Conservation (phyloP, 2,888 invertebrate species). For the Scrobipalpa costella region DNA sequence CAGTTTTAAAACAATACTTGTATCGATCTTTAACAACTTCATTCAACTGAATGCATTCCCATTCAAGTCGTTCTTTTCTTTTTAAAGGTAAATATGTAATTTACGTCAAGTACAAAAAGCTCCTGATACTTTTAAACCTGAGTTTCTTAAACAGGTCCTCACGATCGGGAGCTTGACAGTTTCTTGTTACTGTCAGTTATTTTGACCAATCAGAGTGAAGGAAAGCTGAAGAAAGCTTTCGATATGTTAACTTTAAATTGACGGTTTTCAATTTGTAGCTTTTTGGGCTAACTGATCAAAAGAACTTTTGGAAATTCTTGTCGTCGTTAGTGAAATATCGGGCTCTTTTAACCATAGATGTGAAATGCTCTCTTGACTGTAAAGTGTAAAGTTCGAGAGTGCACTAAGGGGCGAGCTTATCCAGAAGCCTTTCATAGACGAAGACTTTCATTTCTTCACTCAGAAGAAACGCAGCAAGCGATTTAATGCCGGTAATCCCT, state of each 20-base stretch:
- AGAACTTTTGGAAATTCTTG: neutral
- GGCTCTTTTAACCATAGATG: no score
- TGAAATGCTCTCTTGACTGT: no score
- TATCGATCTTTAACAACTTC: slow-evolving; percentile 2
- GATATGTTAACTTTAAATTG: slow-evolving; percentile 7
- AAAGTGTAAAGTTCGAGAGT: no score
- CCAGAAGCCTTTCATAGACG: no score
- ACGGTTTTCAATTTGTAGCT: neutral
- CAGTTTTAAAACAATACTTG: neutral
- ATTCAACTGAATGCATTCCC: neutral
- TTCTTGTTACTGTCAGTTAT: slow-evolving; percentile 7
- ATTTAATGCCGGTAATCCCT: no score
- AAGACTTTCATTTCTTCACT: no score
- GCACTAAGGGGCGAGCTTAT: no score
- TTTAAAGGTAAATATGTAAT: slow-evolving; percentile 1
- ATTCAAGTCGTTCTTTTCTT: slow-evolving; percentile 4
- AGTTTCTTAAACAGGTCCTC: neutral
- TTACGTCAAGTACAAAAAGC: slow-evolving; percentile 6
- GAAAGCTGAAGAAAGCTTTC: neutral
- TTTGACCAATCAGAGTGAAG: slow-evolving; percentile 7
- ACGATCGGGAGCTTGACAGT: neutral
- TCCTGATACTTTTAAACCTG: neutral
- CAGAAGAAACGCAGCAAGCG: no score
- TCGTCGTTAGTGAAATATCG: no score
- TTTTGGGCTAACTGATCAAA: neutral